These are phyloP conservation scores for Palythoa heliodiscus DNA, from an alignment of 92 coral and sea anemone species.

Conservation along the genomic window DNA sequence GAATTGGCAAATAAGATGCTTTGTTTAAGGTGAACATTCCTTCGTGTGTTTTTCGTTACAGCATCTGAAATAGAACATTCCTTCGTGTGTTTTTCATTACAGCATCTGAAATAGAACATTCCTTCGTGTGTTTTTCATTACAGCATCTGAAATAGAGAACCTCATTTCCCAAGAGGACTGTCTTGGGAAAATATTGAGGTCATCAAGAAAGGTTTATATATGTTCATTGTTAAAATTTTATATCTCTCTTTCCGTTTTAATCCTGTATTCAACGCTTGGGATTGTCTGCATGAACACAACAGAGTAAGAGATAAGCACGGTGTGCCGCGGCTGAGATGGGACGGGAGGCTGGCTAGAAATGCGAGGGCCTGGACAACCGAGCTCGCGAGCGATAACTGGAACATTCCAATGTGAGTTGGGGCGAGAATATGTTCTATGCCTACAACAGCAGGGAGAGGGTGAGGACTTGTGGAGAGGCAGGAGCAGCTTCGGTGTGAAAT, in stretches of 20 bases:
- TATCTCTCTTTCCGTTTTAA: background rate
- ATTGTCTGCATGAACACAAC: conserved; percentile 48
- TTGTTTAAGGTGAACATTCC: too few relatives aligned
- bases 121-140: too few relatives aligned
- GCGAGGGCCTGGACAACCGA: conserved; percentile 44
- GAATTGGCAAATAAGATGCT: too few relatives aligned
- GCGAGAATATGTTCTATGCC: conserved; percentile 39
- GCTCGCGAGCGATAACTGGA: conserved; percentile 43
- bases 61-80: too few relatives aligned
- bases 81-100: too few relatives aligned
- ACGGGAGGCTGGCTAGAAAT: conserved; percentile 42
- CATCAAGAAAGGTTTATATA: too few relatives aligned
- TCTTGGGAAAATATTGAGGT: too few relatives aligned
- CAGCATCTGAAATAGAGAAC: too few relatives aligned
- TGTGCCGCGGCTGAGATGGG: conserved; percentile 53
- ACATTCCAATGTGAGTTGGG: conserved; percentile 30
- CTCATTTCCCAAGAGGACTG: too few relatives aligned
- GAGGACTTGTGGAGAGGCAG: conserved; percentile 20
- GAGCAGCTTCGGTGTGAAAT: conserved; percentile 13
- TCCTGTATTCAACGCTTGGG: conserved; percentile 31
- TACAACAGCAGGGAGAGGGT: conserved; percentile 6
- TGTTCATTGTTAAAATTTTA: background rate
- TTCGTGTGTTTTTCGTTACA: too few relatives aligned
- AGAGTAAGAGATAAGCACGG: conserved; percentile 49
- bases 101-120: too few relatives aligned